Base-by-base conservation (phyloP, 2,113 vertebrate species). In the Myxocyprinus asiaticus region DNA sequence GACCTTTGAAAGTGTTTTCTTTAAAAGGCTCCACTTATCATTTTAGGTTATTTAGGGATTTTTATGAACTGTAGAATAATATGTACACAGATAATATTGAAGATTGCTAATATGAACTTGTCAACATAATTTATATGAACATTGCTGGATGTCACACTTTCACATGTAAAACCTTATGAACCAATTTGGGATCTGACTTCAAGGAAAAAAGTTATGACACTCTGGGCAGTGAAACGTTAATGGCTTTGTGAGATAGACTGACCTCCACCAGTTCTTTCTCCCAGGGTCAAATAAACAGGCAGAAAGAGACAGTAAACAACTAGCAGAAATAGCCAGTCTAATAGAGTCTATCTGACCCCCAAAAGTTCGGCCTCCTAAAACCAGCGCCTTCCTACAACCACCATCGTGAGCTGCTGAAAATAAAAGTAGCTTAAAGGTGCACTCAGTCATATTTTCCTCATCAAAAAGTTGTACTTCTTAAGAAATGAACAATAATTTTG, bases 211-310 rank as follows among this genome's bases (percentile, higher is more conserved):
- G 12, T 51, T 55, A 59, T 76, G 33, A 61, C 9, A 33, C 22
- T 33, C 22, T 7, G 15, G 51, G 43, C 55, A 17, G 44, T 73
- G 53, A 7, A 58, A 72, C 42, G 69, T 51, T 73, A 48, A 73
- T 0, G 22, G 9, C 10, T 48, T 56, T 48, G 62, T 3, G 14
- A 59, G 11, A 73, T 43, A 22, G n/a, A 7, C 5, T 10, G 50
- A 9, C 42, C 69, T 9, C 15, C 62, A 58, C 12, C 22, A 17
- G 22, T 33, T 33, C 44, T 15, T 51, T 22, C 15, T 5, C 47
- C 47, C 79, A 86, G 83, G 87, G 82, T 87, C 85, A 89, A 10
- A 84, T 69, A 72, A 87, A 88, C 22, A 85, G 11, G 45, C 69
- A 2, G n/a, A 14, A 33, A 15, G 55, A 83, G 79, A 84, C 61